phyloP scores from a whole-genome alignment of 2,888 invertebrate species.

The Hydraecia micacea region DNA sequence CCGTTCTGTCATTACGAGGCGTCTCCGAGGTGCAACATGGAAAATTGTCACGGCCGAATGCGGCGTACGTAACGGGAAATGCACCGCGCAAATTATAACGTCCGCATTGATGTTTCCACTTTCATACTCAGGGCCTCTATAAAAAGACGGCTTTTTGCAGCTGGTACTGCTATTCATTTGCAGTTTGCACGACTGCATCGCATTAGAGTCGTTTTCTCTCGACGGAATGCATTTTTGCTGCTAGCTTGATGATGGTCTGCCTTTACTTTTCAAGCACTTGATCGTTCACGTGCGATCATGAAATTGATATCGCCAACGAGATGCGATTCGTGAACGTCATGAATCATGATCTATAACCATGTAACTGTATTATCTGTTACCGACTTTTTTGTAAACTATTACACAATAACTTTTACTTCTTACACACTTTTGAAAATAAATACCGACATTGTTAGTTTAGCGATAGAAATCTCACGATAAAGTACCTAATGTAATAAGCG shows the following conservation, averaged over 20 bases:
- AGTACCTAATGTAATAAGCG: slow-evolving; percentile 64
- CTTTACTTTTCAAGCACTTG: slow-evolving; percentile 44
- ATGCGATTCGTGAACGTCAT: slow-evolving; percentile 55
- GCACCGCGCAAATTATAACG: slow-evolving; percentile 82
- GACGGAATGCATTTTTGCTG: slow-evolving; percentile 49
- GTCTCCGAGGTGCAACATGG: slow-evolving; percentile 74
- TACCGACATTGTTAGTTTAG: slow-evolving; percentile 70
- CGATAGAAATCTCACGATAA: slow-evolving; percentile 74
- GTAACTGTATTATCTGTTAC: slow-evolving; percentile 61
- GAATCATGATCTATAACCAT: slow-evolving; percentile 55
- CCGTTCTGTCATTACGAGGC: slow-evolving; percentile 81
- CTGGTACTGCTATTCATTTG: slow-evolving; percentile 55
- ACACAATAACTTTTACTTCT: slow-evolving; percentile 68
- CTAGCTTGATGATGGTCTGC: slow-evolving; percentile 41
- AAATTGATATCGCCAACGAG: slow-evolving; percentile 54
- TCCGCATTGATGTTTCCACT: slow-evolving; percentile 75
- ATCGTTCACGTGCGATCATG: slow-evolving; percentile 57
- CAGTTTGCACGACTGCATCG: slow-evolving; percentile 59
- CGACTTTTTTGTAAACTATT: slow-evolving; percentile 62
- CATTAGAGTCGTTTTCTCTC: slow-evolving; percentile 53
- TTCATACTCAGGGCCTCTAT: slow-evolving; percentile 66
- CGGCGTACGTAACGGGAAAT: slow-evolving; percentile 83
- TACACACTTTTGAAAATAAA: slow-evolving; percentile 73
- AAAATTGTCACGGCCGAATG: slow-evolving; percentile 75
- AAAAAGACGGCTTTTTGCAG: slow-evolving; percentile 58